These are phyloP conservation scores for Philaethria dido DNA, from an alignment of 2,888 invertebrate genomes.

Conservation along the genomic window DNA sequence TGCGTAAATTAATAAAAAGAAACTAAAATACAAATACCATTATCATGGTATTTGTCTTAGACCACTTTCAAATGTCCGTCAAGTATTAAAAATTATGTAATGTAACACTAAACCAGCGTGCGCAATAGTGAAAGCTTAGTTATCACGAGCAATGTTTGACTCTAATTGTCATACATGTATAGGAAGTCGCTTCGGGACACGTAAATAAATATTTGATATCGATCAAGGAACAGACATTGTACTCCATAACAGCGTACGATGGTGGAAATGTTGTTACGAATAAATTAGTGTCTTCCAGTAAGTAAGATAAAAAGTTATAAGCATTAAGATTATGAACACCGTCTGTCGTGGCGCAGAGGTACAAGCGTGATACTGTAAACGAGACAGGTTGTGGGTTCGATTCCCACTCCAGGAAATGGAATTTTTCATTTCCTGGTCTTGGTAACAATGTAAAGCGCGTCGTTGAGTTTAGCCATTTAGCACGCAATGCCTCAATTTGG, in stretches of 20 bases:
- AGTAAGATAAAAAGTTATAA: not conserved
- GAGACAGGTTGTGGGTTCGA: too few species aligned
- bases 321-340: not conserved
- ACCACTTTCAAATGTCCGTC: conserved; percentile 50
- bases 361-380: too few species aligned
- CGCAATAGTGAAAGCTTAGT: conserved; percentile 70
- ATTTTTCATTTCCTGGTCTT: too few species aligned
- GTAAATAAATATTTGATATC: conserved; percentile 45
- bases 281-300: not conserved
- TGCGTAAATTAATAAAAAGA: too few species aligned
- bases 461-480: too few species aligned
- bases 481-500: too few species aligned
- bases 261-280: not conserved
- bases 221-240: conserved; percentile 12
- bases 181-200: conserved; percentile 30
- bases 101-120: conserved; percentile 48
- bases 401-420: too few species aligned
- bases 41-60: conserved; percentile 14
- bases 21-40: conserved; percentile 2
- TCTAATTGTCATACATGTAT: conserved; percentile 39
- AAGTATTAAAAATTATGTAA: conserved; percentile 46
- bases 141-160: conserved; percentile 44
- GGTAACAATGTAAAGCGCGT: too few species aligned
- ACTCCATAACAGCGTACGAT: not conserved
- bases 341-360: too few species aligned